phyloP scores from a whole-genome alignment of 2,888 invertebrate genomes.

The Cryptophagus acutangulus region DNA sequence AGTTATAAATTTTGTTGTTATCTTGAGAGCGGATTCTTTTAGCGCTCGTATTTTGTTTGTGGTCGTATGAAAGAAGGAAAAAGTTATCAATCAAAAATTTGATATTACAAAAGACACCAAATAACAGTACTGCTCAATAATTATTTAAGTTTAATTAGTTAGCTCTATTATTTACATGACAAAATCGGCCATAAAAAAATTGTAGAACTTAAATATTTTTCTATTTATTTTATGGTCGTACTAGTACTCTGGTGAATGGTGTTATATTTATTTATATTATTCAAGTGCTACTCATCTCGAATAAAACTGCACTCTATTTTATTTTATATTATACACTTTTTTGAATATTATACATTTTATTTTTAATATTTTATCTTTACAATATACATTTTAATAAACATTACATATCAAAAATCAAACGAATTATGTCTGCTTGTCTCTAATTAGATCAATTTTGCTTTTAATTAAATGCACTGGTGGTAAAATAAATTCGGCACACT shows the following conservation, averaged over 20 bases:
- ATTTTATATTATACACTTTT: conserved; percentile 21
- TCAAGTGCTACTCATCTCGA: too few relatives aligned
- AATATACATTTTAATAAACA: not conserved
- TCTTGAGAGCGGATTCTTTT: too few relatives aligned
- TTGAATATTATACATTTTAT: conserved; percentile 16
- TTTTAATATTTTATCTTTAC: conserved; percentile 7
- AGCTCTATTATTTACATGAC: too few relatives aligned
- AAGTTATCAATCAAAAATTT: not conserved
- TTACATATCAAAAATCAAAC: not conserved
- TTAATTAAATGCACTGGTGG: conserved; percentile 59
- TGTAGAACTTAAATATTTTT: conserved; percentile 13
- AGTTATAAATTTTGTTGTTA: too few relatives aligned
- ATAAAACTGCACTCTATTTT: too few relatives aligned
- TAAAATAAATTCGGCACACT: conserved; percentile 53
- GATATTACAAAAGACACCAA: conserved; percentile 18
- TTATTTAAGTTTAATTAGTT: conserved; percentile 15
- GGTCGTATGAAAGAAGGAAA: not conserved
- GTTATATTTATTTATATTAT: conserved; percentile 24
- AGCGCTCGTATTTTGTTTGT: not conserved
- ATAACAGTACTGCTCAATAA: conserved; percentile 25
- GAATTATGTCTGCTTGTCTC: conserved; percentile 11
- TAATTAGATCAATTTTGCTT: conserved; percentile 57
- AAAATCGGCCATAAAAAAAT: too few relatives aligned
- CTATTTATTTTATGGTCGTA: conserved; percentile 12
- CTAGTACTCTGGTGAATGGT: conserved; percentile 21